Conservation (phyloP, 2,113 vertebrate species). For the Hypomesus transpacificus region DNA sequence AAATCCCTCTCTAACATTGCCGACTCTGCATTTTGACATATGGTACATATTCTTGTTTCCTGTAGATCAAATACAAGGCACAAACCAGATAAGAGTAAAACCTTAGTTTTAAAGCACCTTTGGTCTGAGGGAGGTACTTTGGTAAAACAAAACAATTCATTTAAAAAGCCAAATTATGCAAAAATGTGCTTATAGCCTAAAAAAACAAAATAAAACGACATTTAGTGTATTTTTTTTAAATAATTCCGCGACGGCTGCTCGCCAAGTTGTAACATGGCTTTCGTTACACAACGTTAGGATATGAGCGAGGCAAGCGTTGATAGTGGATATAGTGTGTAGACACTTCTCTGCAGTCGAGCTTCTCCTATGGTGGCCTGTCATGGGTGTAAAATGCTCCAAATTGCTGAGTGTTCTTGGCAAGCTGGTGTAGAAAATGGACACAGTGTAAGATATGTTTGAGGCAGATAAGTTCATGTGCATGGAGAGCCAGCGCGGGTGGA, state of each 20-base stretch:
- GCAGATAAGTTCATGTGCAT: slow-evolving; percentile 52
- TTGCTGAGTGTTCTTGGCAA: slow-evolving; percentile 75
- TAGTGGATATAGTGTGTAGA: slow-evolving; percentile 9
- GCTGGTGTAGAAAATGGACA: slow-evolving; percentile 82
- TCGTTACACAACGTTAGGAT: slow-evolving; percentile 27
- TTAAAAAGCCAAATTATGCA: slow-evolving; percentile 54
- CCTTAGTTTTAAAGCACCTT: slow-evolving; percentile 80
- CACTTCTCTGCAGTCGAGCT: slow-evolving; percentile 47
- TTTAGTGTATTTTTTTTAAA: slow-evolving; percentile 53
- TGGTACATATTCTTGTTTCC: slow-evolving; percentile 52
- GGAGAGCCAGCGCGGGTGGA: slow-evolving; percentile 45
- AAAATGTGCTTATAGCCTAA: slow-evolving; percentile 38
- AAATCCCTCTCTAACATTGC: not conserved
- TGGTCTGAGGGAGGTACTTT: slow-evolving; percentile 79
- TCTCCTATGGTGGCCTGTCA: slow-evolving; percentile 38
- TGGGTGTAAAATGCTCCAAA: slow-evolving; percentile 45
- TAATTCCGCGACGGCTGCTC: slow-evolving; percentile 45
- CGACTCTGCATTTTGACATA: slow-evolving; percentile 31
- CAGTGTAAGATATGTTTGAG: slow-evolving; percentile 78
- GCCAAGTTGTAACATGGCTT: slow-evolving; percentile 52
- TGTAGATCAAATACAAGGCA: slow-evolving; percentile 77
- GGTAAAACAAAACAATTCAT: slow-evolving; percentile 63
- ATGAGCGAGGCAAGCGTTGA: slow-evolving; percentile 31
- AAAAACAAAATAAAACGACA: slow-evolving; percentile 43
- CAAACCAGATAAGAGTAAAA: slow-evolving; percentile 73